phyloP scores from a whole-genome alignment of 1,140 invertebrate genomes.

The Calephelis virginiensis region DNA sequence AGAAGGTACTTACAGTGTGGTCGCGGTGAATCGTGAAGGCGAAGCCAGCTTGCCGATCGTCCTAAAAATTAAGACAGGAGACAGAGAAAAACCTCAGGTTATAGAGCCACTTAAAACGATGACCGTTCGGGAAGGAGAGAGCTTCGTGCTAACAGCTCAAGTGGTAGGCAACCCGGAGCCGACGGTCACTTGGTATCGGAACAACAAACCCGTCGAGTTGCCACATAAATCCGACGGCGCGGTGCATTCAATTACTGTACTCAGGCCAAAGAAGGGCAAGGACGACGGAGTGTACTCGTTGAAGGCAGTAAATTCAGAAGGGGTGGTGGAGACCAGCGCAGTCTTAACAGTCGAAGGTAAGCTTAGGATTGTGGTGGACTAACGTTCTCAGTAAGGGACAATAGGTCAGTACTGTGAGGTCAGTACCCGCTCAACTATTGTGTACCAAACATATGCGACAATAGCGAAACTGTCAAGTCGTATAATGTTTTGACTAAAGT shows the following conservation, averaged over 20 bases:
- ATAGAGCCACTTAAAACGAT: constrained; percentile 87
- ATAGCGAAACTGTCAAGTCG: no score
- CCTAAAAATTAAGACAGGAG: constrained; percentile 88
- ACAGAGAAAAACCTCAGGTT: constrained; percentile 88
- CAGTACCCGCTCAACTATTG: no score
- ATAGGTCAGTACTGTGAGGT: no score
- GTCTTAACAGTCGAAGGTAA: constrained; percentile 89
- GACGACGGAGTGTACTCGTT: constrained; percentile 90
- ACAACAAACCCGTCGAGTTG: constrained; percentile 84
- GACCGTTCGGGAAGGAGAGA: constrained; percentile 88
- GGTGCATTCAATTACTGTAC: constrained; percentile 83
- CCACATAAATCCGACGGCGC: constrained; percentile 83
- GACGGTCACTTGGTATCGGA: constrained; percentile 88
- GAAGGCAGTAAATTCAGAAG: constrained; percentile 88
- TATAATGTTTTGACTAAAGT: no score
- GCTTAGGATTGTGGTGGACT: no score
- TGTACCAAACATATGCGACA: no score
- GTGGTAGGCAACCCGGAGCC: constrained; percentile 90
- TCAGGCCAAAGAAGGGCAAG: constrained; percentile 81
- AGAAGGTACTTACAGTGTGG: constrained; percentile 92
- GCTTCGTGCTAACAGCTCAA: constrained; percentile 85
- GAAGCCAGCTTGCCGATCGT: constrained; percentile 90
- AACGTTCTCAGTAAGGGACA: no score
- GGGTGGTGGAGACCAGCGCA: constrained; percentile 86
- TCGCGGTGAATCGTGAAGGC: constrained; percentile 93